Base-by-base conservation (phyloP, 2,113 vertebrate species). In the Heterotis niloticus region DNA sequence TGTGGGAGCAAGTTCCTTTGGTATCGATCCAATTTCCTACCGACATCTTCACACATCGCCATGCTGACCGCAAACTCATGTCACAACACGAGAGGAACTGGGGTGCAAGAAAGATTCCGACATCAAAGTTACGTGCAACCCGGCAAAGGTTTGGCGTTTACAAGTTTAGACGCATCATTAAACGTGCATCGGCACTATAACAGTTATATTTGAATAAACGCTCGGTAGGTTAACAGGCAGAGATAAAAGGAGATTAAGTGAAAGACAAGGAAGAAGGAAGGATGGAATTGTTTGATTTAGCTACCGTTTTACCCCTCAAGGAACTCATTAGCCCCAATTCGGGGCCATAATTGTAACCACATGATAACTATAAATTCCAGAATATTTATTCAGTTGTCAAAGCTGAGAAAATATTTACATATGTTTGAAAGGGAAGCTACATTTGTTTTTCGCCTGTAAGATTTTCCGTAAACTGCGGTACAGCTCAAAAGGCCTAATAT, bases 291-390 rank as follows among this genome's bases (percentile, higher is more conserved):
- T 86, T 75, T 86, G 86, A 86, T 88, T 89, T 83, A 85, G 89
- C 89, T 90, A 89, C 89, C 85, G 89, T 87, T 90, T 85, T 85
- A 86, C 83, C 90, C 83, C 88, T 90, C 83, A 85, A 89, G 87
- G 89, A 88, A 88, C 87, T 90, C 88, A 90, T 90, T 90, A 90
- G 86, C 83, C 77, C 85, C 84, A 88, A 87, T 89, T 87, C 87
- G 81, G 83, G 78, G 83, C 81, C 82, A 81, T 89, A 89, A 91
- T 90, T 82, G 85, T 71, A 86, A 89, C 87, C 90, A 91, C 88
- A 90, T 90, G 88, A 91, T 81, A 18, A 79, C 85, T 82, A 82
- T n/a, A 26, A 81, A 82, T 77, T 70, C 78, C 57, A 75, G 62
- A 11, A 81, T 67, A 52, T 77, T 81, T 79, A 67, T 64, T 52